Base-by-base conservation (phyloP, 2,113 vertebrate species). In the Galbula dea region DNA sequence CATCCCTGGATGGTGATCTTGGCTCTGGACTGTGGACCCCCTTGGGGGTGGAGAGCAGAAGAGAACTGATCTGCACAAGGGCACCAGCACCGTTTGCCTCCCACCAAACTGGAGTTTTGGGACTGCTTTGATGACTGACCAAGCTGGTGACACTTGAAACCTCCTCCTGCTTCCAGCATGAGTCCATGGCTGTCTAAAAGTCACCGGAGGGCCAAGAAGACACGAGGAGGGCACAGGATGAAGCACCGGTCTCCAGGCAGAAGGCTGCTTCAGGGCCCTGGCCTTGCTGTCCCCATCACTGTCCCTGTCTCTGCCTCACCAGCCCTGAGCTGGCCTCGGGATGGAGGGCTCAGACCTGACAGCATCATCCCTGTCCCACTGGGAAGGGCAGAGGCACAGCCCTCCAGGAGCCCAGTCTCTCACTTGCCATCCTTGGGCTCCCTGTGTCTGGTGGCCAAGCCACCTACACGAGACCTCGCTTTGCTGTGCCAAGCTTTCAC, bases 1-100 rank as follows among this genome's bases (percentile, higher is more conserved):
- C 41, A 2, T 1, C 24, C 57, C 34, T 0, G 10, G 80, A 16
- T 10, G 1, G 58, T 2, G 49, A 11, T 5, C 15, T 6, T 1
- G 3, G 34, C 65, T 79, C 9, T 2, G 1, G 51, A 27, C 74
- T 11, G 46, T 2, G 26, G 45, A 19, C 10, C 61, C 27, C 17
- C 0, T 0, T 0, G 4, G 57, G 37, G 39, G 4, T 82, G n/a
- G 66, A 15, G 7, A 43, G n/a, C 61, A 19, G 76, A 63, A 76
- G 6, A 15, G 58, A 24, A 76, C 23, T n/a, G 62, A 22, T 67
- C 43, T 63, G 41, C 11, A 0, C 0, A 6, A 7, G 1, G 23
- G 20, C 59, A 23, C 55, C 0, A 9, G 55, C 45, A 3, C 68
- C 1, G 0, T 5, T 18, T 37, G 0, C 22, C 46, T 51, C 46